Conservation (phyloP, 2,797 vertebrate genomes). For the Macrochelys suwanniensis region DNA sequence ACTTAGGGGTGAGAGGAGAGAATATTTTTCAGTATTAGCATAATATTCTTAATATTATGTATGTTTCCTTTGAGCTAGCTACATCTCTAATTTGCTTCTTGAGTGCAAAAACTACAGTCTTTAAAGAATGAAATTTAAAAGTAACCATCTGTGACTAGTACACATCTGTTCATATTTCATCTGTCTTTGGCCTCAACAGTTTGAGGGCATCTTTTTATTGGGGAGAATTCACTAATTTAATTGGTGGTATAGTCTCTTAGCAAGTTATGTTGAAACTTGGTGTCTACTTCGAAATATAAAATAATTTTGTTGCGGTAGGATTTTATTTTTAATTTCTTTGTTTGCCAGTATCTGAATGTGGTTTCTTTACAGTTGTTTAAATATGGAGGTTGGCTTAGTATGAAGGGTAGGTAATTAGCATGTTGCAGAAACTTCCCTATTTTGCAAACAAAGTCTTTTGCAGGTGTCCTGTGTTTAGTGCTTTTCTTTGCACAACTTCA, state of each 20-base stretch:
- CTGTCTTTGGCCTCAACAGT: background rate
- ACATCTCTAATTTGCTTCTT: background rate
- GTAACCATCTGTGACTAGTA: background rate
- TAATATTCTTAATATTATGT: background rate
- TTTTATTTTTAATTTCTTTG: background rate
- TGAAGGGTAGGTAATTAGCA: background rate
- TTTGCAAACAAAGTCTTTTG: background rate
- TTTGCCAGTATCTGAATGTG: background rate
- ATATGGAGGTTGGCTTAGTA: background rate
- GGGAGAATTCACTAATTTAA: background rate
- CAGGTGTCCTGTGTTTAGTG: background rate
- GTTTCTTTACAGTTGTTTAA: background rate
- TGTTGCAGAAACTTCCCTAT: background rate
- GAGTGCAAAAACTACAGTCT: background rate
- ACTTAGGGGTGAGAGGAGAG: background rate
- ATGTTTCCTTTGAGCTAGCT: accelerated
- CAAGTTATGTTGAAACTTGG: accelerated
- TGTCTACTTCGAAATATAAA: background rate
- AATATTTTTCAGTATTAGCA: background rate
- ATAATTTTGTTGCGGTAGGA: background rate
- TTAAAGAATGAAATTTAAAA: background rate
- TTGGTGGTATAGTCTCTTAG: background rate
- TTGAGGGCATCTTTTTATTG: background rate
- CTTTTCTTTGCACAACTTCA: background rate
- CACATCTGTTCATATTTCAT: background rate